Base-by-base conservation (phyloP, 1,140 invertebrate genomes). In the Drosophila equinoxialis region DNA sequence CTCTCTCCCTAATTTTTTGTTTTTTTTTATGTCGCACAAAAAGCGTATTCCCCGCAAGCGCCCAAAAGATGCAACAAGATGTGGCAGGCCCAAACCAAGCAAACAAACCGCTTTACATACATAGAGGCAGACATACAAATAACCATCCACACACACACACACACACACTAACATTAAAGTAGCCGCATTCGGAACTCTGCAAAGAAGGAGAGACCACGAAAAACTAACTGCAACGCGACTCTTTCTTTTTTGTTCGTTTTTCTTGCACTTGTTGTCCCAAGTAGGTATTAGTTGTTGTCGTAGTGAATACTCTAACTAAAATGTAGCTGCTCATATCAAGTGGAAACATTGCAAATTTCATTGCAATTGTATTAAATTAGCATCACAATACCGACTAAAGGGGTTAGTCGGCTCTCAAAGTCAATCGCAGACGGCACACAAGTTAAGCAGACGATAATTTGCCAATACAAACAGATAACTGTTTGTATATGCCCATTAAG, bases 11-110 rank as follows among this genome's bases (percentile, higher is more conserved):
- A 42, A 1, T 23, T 23, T 17, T 17, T 17, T 17, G 17, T 69
- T 79, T 59, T 74, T 51, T 78, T 65, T 39, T 55, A 45, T 30
- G 66, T 57, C 54, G 60, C 20, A 20, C 61, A 65, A 71, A 64
- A 71, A 70, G 72, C 60, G 65, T 57, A 74, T 72, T 73, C 57
- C 80, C 80, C 80, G 68, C 84, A 57, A 78, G 84, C 84, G 65
- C 73, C 81, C 62, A 57, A 80, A 87, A 81, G 85, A 87, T 89
- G 84, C 84, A 87, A 87, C 80, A 89, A 84, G 84, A 87, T 83
- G 78, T 61, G 66, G 77, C 74, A 66, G 64, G 68, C 48, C 68
- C 74, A 62, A 71, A 71, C 65, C 71, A 65, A 79, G 78, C 81
- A 86, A 87, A 82, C 83, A 77, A 82, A 78, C 83, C 78, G 61